These are phyloP conservation scores for Aldrovandia affinis DNA, from an alignment of 2,797 vertebrate genomes.

Conservation along the genomic window DNA sequence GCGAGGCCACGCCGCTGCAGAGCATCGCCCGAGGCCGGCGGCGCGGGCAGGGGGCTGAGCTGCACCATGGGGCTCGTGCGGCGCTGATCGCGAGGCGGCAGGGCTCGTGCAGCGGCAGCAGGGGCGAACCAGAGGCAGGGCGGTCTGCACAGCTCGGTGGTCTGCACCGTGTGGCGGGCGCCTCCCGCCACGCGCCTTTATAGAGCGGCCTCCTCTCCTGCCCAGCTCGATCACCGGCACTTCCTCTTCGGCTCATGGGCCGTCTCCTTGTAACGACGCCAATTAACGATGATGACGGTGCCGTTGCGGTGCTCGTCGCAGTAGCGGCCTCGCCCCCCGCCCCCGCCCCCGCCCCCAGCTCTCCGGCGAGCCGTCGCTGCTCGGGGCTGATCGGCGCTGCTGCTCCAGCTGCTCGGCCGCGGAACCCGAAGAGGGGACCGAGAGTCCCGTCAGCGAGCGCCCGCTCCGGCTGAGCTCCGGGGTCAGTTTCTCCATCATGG, in stretches of 20 bases:
- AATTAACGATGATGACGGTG: slow-evolving; percentile 62
- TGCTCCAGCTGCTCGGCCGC: slow-evolving; percentile 56
- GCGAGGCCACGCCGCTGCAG: slow-evolving; percentile 77
- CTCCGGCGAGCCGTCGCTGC: neutral
- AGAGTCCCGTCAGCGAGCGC: slow-evolving; percentile 54
- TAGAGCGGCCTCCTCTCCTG: slow-evolving; percentile 75
- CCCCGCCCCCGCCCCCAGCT: slow-evolving; percentile 33
- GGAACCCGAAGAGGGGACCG: slow-evolving; percentile 30
- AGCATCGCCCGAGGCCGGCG: slow-evolving; percentile 76
- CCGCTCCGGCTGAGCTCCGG: slow-evolving; percentile 68
- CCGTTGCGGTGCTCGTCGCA: slow-evolving; percentile 48
- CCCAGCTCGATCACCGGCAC: slow-evolving; percentile 76
- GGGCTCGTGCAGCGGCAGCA: no score
- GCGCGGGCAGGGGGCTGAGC: slow-evolving; percentile 79
- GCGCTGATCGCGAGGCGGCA: slow-evolving; percentile 59
- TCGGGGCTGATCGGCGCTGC: slow-evolving; percentile 64
- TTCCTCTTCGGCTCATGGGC: slow-evolving; percentile 63
- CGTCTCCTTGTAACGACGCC: slow-evolving; percentile 77
- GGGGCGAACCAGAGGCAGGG: slow-evolving; percentile 59
- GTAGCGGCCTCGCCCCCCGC: no score
- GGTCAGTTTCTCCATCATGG: slow-evolving; percentile 64
- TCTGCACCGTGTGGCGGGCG: slow-evolving; percentile 76
- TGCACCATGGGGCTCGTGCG: slow-evolving; percentile 83
- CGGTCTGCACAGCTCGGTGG: slow-evolving; percentile 77
- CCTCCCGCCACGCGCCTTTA: slow-evolving; percentile 74